phyloP scores from a whole-genome alignment of 2,888 invertebrate species.

The Melanostoma scalare region DNA sequence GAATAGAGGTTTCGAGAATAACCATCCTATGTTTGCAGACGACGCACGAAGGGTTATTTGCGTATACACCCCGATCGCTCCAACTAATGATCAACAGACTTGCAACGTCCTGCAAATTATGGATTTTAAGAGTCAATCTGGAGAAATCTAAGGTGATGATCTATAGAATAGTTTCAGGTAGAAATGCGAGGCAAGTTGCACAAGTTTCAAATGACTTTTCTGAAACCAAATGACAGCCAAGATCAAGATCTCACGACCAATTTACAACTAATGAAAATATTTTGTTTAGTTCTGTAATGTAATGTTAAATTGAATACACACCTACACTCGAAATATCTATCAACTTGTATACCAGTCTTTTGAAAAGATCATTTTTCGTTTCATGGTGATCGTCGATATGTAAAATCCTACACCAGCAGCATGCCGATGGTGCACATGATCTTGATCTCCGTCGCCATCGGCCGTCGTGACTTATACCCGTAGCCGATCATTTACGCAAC shows the following conservation, averaged over 20 bases:
- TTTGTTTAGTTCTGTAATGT: constrained; percentile 26
- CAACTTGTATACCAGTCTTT: background rate
- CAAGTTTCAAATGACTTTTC: too few species aligned
- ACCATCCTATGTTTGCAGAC: too few species aligned
- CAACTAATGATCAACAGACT: too few species aligned
- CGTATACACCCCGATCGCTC: too few species aligned
- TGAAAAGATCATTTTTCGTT: background rate
- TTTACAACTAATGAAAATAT: background rate
- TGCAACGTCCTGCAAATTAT: too few species aligned
- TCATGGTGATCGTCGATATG: background rate
- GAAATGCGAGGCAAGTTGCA: too few species aligned
- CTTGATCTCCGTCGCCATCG: constrained; percentile 43
- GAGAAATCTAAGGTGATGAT: too few species aligned
- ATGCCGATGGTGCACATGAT: constrained; percentile 56
- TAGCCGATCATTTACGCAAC: constrained; percentile 54
- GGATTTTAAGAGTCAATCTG: too few species aligned
- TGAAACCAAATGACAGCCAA: constrained; percentile 36
- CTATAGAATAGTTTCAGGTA: too few species aligned
- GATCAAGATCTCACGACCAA: constrained; percentile 42
- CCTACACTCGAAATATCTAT: background rate
- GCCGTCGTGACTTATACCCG: constrained; percentile 45
- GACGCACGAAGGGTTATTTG: too few species aligned
- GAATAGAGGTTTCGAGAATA: too few species aligned
- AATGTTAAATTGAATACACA: background rate
- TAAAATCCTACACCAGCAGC: background rate